These are phyloP conservation scores for Caenorhabditis imperialis DNA, from an alignment of 2,888 invertebrate species.

Conservation along the genomic window DNA sequence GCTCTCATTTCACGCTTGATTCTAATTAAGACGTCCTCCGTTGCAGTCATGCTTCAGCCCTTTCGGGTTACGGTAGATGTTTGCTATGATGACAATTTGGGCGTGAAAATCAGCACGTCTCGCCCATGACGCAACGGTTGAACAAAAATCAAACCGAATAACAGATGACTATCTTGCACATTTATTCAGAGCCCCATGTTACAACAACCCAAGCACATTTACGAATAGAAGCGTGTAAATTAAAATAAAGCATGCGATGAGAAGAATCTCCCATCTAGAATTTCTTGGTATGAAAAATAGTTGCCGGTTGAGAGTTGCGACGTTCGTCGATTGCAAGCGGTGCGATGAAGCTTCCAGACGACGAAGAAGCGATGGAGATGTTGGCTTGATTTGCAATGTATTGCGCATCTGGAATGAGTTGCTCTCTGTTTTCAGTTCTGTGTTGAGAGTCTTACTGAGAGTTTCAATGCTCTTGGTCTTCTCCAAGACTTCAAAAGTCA, in stretches of 20 bases:
- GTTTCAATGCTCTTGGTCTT: constrained; percentile 40
- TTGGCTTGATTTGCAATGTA: constrained; percentile 8
- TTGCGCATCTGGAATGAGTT: constrained; percentile 12
- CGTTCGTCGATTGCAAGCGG: constrained; percentile 44
- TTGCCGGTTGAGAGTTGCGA: constrained; percentile 50
- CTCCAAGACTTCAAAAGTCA: constrained; percentile 18
- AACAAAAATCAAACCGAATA: background rate
- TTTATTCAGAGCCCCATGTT: background rate
- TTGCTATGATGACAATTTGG: constrained; percentile 41
- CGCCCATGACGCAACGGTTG: background rate
- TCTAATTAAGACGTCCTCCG: constrained; percentile 25
- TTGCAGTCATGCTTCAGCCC: background rate
- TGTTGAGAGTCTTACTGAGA: constrained; percentile 34
- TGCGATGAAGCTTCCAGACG: constrained; percentile 49
- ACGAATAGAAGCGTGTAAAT: constrained; percentile 5
- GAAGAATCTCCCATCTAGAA: constrained; percentile 26
- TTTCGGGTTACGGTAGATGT: constrained; percentile 36
- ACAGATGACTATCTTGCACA: background rate
- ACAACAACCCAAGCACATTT: constrained; percentile 20
- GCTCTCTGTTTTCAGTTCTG: no score
- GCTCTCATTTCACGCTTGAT: background rate
- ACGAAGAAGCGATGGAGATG: background rate
- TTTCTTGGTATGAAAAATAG: constrained; percentile 30
- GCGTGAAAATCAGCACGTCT: constrained; percentile 20
- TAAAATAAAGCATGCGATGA: constrained; percentile 5